Conservation (phyloP, 2,888 invertebrate species). For the Malthinus seriepunctatus region DNA sequence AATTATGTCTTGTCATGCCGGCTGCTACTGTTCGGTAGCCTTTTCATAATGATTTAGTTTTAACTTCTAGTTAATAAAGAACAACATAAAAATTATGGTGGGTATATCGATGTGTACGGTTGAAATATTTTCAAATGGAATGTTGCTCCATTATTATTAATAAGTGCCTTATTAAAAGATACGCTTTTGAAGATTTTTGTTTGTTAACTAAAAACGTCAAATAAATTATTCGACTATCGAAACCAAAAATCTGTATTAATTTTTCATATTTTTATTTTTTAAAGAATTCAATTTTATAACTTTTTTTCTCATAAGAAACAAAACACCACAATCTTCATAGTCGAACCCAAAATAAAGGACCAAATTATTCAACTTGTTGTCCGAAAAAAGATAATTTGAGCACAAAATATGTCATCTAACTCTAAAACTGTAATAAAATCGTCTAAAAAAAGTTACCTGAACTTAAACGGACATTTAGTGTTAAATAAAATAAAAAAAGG, state of each 20-base stretch:
- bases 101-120: constrained; percentile 10
- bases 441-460: constrained; percentile 11
- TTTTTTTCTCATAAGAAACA: not conserved
- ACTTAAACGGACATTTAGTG: constrained; percentile 15
- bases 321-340: too few relatives aligned
- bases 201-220: too few relatives aligned
- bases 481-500: constrained; percentile 12
- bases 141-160: constrained; percentile 28
- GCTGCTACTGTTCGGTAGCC: constrained; percentile 29
- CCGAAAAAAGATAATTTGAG: too few relatives aligned
- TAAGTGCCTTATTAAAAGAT: constrained; percentile 25
- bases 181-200: not conserved
- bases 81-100: constrained; percentile 23
- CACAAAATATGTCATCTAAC: too few relatives aligned
- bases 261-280: too few relatives aligned
- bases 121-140: constrained; percentile 22
- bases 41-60: constrained; percentile 26
- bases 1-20: constrained; percentile 29
- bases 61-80: constrained; percentile 18
- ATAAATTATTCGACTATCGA: too few relatives aligned
- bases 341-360: too few relatives aligned
- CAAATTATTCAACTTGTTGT: too few relatives aligned
- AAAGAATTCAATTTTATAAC: not conserved
- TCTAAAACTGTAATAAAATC: constrained; percentile 8
- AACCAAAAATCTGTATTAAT: too few relatives aligned